phyloP scores from a whole-genome alignment of 2,797 vertebrate genomes.

The Pipistrellus nathusii region DNA sequence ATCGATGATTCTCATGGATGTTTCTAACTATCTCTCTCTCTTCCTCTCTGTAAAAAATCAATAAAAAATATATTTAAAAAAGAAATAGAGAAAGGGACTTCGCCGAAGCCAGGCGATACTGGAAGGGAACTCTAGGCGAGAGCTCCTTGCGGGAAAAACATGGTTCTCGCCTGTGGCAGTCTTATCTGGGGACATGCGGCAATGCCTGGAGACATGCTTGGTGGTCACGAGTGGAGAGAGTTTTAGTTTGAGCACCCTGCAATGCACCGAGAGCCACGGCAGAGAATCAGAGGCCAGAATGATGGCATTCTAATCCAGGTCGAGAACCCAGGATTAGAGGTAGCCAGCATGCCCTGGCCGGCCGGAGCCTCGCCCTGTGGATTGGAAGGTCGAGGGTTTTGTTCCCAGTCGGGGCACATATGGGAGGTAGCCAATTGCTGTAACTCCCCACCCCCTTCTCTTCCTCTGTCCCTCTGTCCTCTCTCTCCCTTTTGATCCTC shows the following conservation, averaged over 20 bases:
- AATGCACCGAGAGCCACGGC: accelerated
- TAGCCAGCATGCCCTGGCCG: background rate
- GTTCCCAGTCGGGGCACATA: background rate
- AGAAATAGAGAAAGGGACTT: conserved; percentile 5
- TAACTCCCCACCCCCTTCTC: background rate
- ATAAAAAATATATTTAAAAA: too few species aligned
- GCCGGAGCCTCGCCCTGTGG: background rate
- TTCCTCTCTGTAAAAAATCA: too few species aligned
- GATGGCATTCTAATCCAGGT: background rate
- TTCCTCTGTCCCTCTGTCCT: background rate
- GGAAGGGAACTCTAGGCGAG: background rate
- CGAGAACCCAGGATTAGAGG: background rate
- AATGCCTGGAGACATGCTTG: background rate
- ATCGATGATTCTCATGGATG: too few species aligned
- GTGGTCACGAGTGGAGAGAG: background rate
- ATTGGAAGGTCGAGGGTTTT: background rate
- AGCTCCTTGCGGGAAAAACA: background rate
- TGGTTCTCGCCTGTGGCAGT: background rate
- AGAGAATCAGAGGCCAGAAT: background rate
- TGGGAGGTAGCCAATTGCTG: background rate
- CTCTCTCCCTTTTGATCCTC: background rate
- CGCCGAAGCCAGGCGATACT: background rate
- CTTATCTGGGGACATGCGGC: background rate
- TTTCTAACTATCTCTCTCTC: too few species aligned
- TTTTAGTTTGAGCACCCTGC: background rate